phyloP scores from a whole-genome alignment of 1,140 invertebrate genomes.

The Psix sp. region DNA sequence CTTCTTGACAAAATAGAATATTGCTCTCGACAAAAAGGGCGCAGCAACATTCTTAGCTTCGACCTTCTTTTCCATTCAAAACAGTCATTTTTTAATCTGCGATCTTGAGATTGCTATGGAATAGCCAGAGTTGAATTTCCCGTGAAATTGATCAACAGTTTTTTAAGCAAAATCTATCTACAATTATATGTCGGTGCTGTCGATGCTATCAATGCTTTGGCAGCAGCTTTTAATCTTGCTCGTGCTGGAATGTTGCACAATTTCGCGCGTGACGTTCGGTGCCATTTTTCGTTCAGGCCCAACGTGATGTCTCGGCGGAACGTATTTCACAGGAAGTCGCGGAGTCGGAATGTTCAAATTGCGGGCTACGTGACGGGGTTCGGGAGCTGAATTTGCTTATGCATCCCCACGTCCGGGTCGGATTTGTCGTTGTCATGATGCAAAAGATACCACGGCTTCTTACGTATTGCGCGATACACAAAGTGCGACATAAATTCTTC shows the following conservation, averaged over 20 bases:
- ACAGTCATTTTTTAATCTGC: no score
- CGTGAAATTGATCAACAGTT: no score
- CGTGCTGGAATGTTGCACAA: constrained; percentile 48
- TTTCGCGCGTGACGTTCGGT: constrained; percentile 37
- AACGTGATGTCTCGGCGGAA: constrained; percentile 37
- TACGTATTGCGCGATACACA: constrained; percentile 45
- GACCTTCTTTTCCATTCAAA: no score
- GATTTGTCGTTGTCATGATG: constrained; percentile 73
- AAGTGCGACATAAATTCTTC: constrained; percentile 56
- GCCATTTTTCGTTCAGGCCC: constrained; percentile 43
- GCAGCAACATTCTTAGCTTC: no score
- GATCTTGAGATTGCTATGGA: no score
- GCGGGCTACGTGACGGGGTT: constrained; percentile 18
- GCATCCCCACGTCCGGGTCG: constrained; percentile 70
- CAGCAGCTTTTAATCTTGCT: constrained; percentile 33
- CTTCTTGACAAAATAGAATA: no score
- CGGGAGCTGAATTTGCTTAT: constrained; percentile 70
- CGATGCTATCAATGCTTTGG: constrained; percentile 14
- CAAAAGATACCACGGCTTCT: constrained; percentile 22
- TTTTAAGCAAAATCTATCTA: constrained; percentile 1
- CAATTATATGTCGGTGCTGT: constrained; percentile 17
- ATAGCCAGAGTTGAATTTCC: no score
- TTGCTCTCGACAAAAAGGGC: no score
- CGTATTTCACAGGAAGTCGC: constrained; percentile 60
- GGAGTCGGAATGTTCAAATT: constrained; percentile 63